Evolutionary conservation across 1,140 invertebrate genomes (phyloP).

Genomic region (Platorchestia sp.): DNA sequence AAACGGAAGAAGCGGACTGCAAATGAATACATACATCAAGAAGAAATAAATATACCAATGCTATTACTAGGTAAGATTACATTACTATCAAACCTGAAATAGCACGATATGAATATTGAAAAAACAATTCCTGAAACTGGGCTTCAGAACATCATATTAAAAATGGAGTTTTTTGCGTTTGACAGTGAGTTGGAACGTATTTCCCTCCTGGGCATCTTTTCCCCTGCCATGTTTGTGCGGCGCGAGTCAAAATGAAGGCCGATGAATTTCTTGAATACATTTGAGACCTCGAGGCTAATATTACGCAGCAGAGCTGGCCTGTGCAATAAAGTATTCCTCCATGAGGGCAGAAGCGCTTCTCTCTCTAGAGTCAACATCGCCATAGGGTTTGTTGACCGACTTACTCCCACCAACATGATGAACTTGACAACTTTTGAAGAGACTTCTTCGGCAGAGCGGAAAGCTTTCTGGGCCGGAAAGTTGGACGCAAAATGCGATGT

Average conservation of each 20-base stretch:
- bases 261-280: background rate
- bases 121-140: too few species aligned
- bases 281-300: background rate
- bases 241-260: background rate
- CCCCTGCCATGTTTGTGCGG: background rate
- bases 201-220: background rate
- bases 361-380: background rate
- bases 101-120: too few species aligned
- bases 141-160: too few species aligned
- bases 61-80: too few species aligned
- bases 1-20: too few species aligned
- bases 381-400: background rate
- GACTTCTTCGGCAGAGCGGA: background rate
- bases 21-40: too few species aligned
- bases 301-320: background rate
- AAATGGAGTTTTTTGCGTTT: too few species aligned
- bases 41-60: too few species aligned
- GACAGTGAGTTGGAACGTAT: too few species aligned
- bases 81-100: too few species aligned
- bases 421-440: constrained; percentile 9
- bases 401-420: background rate
- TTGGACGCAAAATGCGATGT: constrained; percentile 6
- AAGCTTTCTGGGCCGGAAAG: background rate
- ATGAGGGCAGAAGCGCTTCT: background rate
- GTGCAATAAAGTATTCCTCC: background rate